These are phyloP conservation scores for Phyto melanocephala DNA, from an alignment of 2,888 invertebrate species.

Conservation along the genomic window DNA sequence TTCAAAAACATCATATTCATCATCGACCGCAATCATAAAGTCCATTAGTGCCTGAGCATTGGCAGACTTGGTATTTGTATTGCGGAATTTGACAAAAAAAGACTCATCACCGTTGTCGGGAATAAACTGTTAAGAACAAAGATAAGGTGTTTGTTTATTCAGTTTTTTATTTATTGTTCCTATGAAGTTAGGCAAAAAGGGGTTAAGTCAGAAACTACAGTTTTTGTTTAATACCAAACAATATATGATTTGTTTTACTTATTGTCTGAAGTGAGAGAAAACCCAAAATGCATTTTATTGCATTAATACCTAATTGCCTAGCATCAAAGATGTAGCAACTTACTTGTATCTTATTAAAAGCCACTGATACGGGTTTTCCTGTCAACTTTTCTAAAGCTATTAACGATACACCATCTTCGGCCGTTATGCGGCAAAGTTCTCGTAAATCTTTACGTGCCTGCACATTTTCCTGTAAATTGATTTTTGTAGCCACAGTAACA, in stretches of 20 bases:
- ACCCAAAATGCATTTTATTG: too few species aligned
- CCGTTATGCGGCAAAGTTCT: constrained; percentile 81
- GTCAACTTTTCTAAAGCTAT: constrained; percentile 81
- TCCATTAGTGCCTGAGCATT: constrained; percentile 82
- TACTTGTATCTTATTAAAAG: constrained; percentile 86
- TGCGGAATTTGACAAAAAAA: constrained; percentile 74
- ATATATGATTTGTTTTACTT: too few species aligned
- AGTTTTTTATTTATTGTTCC: neutral
- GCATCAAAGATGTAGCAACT: too few species aligned
- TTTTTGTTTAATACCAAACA: too few species aligned
- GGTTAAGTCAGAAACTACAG: too few species aligned
- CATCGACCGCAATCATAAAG: constrained; percentile 84
- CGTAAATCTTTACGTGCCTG: constrained; percentile 82
- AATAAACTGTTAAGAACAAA: constrained; percentile 66
- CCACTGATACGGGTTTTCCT: constrained; percentile 81
- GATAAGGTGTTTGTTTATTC: neutral
- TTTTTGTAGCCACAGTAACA: constrained; percentile 81
- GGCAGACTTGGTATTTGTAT: constrained; percentile 80
- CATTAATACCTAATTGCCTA: too few species aligned
- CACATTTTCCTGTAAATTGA: constrained; percentile 80
- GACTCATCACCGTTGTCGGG: constrained; percentile 70
- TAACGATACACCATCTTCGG: constrained; percentile 83
- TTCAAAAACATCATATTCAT: constrained; percentile 82
- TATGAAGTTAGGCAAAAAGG: too few species aligned
- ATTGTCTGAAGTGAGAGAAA: too few species aligned